Percentiles rank a stretch among this genome's conserved stretches.
Conservation (phyloP, 1,140 invertebrate species). For the Araneus ventricosus region DNA sequence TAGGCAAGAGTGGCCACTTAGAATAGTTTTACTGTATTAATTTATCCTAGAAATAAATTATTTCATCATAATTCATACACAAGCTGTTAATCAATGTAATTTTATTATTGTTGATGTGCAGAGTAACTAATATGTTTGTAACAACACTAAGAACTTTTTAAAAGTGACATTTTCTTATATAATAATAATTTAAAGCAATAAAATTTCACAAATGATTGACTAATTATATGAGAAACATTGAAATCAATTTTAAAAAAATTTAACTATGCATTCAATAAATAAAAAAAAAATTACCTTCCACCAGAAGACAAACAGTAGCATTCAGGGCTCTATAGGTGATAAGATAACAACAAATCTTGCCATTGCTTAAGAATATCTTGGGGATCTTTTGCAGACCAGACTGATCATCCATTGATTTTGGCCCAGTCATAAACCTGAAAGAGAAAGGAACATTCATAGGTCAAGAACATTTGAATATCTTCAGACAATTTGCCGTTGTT, state of each 20-base stretch:
- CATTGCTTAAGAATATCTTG: slow-evolving; percentile 86
- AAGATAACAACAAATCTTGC: slow-evolving; percentile 85
- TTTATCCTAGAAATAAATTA: too few species aligned
- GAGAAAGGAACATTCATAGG: not conserved
- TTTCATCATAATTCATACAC: too few species aligned
- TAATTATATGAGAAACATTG: not conserved
- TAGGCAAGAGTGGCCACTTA: too few species aligned
- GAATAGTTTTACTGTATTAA: too few species aligned
- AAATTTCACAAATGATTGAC: too few species aligned
- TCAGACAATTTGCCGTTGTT: too few species aligned
- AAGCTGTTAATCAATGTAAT: too few species aligned
- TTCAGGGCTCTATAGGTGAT: slow-evolving; percentile 89
- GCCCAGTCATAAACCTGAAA: slow-evolving; percentile 86
- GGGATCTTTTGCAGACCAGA: slow-evolving; percentile 84
- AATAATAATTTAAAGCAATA: too few species aligned
- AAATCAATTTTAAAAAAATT: not conserved
- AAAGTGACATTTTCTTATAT: too few species aligned
- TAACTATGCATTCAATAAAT: slow-evolving; percentile 78
- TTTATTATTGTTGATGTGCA: too few species aligned
- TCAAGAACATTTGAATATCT: accelerated
- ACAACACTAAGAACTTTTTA: too few species aligned
- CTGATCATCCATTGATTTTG: slow-evolving; percentile 84
- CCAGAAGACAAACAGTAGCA: slow-evolving; percentile 87
- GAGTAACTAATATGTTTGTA: too few species aligned
- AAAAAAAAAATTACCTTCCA: slow-evolving; percentile 81